Evolutionary conservation across 92 coral and sea anemone species (phyloP).

Genomic region (Desmophyllum pertusum): DNA sequence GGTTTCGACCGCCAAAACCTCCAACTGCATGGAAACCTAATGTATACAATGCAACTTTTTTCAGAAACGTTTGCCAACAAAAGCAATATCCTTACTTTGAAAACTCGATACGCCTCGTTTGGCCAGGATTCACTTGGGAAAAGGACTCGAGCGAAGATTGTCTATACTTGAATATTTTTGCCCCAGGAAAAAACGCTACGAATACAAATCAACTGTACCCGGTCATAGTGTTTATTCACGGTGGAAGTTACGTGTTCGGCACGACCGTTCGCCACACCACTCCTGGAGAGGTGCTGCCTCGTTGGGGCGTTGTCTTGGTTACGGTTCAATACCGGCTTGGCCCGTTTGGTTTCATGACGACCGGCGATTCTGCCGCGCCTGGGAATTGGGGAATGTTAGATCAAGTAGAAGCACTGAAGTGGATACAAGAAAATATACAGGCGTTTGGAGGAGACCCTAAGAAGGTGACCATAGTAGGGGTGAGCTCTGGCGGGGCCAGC

Average conservation of each 20-base stretch:
- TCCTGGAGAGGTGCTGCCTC: conserved; percentile 73
- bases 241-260: conserved; percentile 74
- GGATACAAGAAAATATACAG: conserved; percentile 82
- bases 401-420: conserved; percentile 81
- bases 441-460: conserved; percentile 87
- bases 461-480: conserved; percentile 85
- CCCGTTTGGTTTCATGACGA: conserved; percentile 75
- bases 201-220: conserved; percentile 42
- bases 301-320: conserved; percentile 70
- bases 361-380: conserved; percentile 61
- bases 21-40: conserved; percentile 52
- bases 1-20: conserved; percentile 44
- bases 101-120: conserved; percentile 17
- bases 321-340: conserved; percentile 85
- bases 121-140: conserved; percentile 42
- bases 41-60: conserved; percentile 37
- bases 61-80: conserved; percentile 43
- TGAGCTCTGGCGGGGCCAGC: conserved; percentile 94
- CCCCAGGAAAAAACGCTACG: conserved; percentile 45
- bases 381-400: conserved; percentile 89
- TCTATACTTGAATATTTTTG: conserved; percentile 65
- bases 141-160: conserved; percentile 71
- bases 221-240: conserved; percentile 79
- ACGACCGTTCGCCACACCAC: conserved; percentile 69
- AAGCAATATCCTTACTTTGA: not conserved